Percentiles rank a stretch among this genome's conserved stretches.
phyloP scores from a whole-genome alignment of 2,797 vertebrate genomes.

The Onychomys torridus region DNA sequence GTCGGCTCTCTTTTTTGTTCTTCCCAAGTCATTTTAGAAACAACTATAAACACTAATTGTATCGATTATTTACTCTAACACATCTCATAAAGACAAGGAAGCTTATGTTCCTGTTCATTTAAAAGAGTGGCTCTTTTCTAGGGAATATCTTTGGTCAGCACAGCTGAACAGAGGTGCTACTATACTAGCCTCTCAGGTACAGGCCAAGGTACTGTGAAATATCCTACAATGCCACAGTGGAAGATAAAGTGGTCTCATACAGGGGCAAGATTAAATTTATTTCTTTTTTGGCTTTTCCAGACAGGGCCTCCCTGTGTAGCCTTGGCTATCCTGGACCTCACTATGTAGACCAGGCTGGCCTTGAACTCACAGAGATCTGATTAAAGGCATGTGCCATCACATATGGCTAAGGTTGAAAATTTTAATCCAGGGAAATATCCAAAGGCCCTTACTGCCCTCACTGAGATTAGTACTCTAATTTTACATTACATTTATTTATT shows the following conservation, averaged over 20 bases:
- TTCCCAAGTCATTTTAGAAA: slow-evolving; percentile 31
- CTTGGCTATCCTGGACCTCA: background rate
- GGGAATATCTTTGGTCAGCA: background rate
- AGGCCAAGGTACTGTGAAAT: background rate
- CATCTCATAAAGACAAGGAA: background rate
- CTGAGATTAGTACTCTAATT: background rate
- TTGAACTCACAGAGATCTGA: background rate
- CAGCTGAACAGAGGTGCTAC: background rate
- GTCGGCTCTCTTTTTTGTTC: background rate
- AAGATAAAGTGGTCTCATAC: background rate
- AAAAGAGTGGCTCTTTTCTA: background rate
- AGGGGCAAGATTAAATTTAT: background rate
- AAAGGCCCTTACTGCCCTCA: background rate
- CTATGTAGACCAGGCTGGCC: background rate
- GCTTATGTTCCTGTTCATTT: background rate
- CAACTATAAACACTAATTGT: background rate
- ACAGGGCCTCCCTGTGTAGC: background rate
- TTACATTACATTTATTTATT: background rate
- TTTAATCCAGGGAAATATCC: background rate
- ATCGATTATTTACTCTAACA: background rate
- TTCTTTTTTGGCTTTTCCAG: background rate
- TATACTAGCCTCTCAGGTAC: background rate
- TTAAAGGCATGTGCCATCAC: background rate
- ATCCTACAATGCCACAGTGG: background rate
- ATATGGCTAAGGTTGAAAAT: background rate